Percentiles rank a stretch among this genome's conserved stretches.
Evolutionary conservation across 2,888 invertebrate genomes (phyloP).

Genomic region (Crioceris asparagi): DNA sequence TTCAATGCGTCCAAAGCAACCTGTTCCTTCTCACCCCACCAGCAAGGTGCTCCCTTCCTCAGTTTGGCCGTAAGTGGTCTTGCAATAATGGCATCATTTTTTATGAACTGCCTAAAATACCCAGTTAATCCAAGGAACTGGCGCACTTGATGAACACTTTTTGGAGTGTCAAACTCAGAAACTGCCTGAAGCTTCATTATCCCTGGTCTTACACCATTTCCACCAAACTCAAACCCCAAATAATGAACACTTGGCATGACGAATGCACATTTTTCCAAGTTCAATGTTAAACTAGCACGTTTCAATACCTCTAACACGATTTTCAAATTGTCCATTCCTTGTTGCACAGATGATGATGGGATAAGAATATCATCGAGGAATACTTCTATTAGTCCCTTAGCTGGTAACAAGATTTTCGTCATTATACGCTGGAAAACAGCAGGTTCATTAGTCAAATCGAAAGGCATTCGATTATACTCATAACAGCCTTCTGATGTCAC

Average conservation of each 20-base stretch:
- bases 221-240: conserved; percentile 7
- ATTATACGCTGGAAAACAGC: conserved; percentile 2
- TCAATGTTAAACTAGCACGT: conserved; percentile 7
- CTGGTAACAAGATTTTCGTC: not conserved
- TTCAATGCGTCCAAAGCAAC: conserved; percentile 6
- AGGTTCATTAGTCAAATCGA: conserved; percentile 28
- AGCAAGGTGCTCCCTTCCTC: conserved; percentile 10
- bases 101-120: conserved; percentile 7
- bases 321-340: conserved; percentile 4
- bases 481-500: no score
- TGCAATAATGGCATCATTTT: conserved; percentile 7
- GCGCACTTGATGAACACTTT: conserved; percentile 6
- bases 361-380: conserved; percentile 12
- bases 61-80: conserved; percentile 2
- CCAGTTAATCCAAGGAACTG: conserved; percentile 9
- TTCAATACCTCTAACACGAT: conserved; percentile 5
- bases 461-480: conserved; percentile 24
- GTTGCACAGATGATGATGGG: conserved; percentile 6
- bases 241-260: conserved; percentile 1
- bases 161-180: conserved; percentile 6
- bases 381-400: not conserved
- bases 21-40: conserved; percentile 9
- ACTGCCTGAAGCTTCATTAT: conserved; percentile 6
- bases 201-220: conserved; percentile 4
- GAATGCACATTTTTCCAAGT: conserved; percentile 8